A percentile compares a stretch with the other conserved stretches of the same genome.
These are phyloP conservation scores for Brachionus asplanchnoidis DNA, from an alignment of 1,140 invertebrate species.

Conservation along the genomic window DNA sequence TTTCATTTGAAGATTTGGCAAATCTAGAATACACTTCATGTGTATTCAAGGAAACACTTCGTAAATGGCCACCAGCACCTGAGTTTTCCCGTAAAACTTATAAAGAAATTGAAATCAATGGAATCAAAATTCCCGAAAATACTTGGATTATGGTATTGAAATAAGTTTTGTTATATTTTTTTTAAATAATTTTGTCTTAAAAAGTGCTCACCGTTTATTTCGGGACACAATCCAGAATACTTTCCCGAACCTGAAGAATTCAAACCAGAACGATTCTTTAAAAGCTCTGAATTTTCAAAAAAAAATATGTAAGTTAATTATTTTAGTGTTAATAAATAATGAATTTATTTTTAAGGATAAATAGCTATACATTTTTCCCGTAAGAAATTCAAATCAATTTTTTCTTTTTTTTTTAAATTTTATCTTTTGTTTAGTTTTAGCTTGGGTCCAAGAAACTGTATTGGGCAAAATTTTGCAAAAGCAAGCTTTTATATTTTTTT, in stretches of 20 bases:
- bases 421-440: not conserved
- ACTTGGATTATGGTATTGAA: conserved; percentile 1
- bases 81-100: conserved; percentile 10
- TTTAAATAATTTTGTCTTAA: not conserved
- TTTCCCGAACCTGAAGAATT: conserved; percentile 31
- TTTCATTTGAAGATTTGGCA: not conserved
- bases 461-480: conserved; percentile 42
- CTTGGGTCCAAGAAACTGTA: conserved; percentile 40
- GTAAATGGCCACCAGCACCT: conserved; percentile 33
- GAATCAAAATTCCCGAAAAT: not conserved
- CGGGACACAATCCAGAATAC: conserved; percentile 9
- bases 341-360: not conserved
- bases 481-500: not conserved
- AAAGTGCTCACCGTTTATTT: not conserved
- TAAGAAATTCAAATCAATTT: not conserved
- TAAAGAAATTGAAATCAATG: conserved; percentile 30
- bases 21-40: conserved; percentile 13
- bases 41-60: conserved; percentile 18
- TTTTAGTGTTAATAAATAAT: not conserved
- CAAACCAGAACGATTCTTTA: not conserved
- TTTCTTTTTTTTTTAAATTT: not conserved
- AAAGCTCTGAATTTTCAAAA: not conserved
- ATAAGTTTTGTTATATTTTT: not conserved
- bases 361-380: conserved; percentile 40
- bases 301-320: not conserved